These are phyloP conservation scores for Lycia hirtaria DNA, from an alignment of 2,888 invertebrate genomes.

Conservation along the genomic window DNA sequence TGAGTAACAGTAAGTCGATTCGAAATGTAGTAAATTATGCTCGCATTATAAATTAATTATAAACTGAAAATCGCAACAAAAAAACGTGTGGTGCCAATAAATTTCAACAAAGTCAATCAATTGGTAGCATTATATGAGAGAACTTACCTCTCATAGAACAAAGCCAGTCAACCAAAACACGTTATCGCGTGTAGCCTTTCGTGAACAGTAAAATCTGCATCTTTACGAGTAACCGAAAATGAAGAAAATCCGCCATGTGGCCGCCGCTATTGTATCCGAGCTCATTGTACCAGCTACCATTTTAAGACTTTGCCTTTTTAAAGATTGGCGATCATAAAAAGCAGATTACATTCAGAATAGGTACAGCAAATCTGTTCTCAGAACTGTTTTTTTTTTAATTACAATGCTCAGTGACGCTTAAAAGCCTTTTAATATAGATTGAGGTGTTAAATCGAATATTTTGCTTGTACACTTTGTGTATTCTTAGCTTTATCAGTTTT, in stretches of 20 bases:
- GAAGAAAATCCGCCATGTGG: constrained; percentile 72
- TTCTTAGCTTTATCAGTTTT: too few species aligned
- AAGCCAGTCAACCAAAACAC: constrained; percentile 43
- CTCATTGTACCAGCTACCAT: constrained; percentile 74
- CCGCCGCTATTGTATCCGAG: constrained; percentile 71
- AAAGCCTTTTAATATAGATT: constrained; percentile 1
- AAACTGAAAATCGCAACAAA: too few species aligned
- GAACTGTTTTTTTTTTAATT: constrained; percentile 45
- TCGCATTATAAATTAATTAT: too few species aligned
- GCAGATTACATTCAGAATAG: constrained; percentile 70
- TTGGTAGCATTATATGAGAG: too few species aligned
- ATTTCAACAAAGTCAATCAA: too few species aligned
- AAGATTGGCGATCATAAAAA: constrained; percentile 71
- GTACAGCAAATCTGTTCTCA: constrained; percentile 64
- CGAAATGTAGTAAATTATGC: too few species aligned
- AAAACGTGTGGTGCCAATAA: too few species aligned
- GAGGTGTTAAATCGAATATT: not conserved
- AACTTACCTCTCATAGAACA: constrained; percentile 9
- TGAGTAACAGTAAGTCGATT: too few species aligned
- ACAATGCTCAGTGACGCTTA: constrained; percentile 30
- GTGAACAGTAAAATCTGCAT: constrained; percentile 72
- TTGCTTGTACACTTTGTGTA: too few species aligned
- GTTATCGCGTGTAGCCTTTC: constrained; percentile 64
- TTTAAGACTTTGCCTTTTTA: constrained; percentile 69
- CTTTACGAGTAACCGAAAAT: constrained; percentile 67